These are phyloP conservation scores for Ornithoptera alexandrae DNA, from an alignment of 2,888 invertebrate genomes.

Conservation along the genomic window DNA sequence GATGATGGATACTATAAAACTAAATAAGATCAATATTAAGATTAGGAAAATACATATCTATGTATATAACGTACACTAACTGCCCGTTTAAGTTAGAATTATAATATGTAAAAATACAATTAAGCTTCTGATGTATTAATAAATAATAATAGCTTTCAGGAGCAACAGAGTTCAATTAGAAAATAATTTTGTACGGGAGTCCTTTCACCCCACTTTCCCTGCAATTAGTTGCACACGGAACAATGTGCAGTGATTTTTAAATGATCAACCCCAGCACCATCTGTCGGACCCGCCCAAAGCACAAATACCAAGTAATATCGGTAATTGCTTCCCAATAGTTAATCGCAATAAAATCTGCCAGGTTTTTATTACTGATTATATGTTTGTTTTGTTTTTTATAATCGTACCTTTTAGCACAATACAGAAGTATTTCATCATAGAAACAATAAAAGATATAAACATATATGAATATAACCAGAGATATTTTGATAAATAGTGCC, in stretches of 20 bases:
- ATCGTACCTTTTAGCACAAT: too few species aligned
- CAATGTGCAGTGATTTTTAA: conserved; percentile 80
- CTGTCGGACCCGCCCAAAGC: conserved; percentile 60
- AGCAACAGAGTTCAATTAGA: conserved; percentile 56
- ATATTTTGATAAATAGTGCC: too few species aligned
- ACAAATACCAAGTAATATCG: conserved; percentile 65
- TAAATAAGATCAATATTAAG: too few species aligned
- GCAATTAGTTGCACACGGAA: conserved; percentile 78
- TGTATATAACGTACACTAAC: too few species aligned
- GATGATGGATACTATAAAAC: too few species aligned
- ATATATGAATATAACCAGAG: too few species aligned
- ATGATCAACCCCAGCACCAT: conserved; percentile 71
- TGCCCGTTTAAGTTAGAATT: too few species aligned
- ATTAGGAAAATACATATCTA: too few species aligned
- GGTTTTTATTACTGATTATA: conserved; percentile 16
- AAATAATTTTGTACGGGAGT: conserved; percentile 71
- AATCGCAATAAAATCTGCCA: conserved; percentile 28
- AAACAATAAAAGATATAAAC: too few species aligned
- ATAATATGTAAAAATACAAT: conserved; percentile 1
- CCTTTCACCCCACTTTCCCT: conserved; percentile 76
- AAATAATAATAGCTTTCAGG: conserved; percentile 31
- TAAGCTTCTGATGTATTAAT: conserved; percentile 18
- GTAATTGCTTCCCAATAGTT: conserved; percentile 63
- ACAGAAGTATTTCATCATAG: too few species aligned
- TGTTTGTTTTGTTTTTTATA: neutral